Base-by-base conservation (phyloP, 2,797 vertebrate species). In the Dallia pectoralis region DNA sequence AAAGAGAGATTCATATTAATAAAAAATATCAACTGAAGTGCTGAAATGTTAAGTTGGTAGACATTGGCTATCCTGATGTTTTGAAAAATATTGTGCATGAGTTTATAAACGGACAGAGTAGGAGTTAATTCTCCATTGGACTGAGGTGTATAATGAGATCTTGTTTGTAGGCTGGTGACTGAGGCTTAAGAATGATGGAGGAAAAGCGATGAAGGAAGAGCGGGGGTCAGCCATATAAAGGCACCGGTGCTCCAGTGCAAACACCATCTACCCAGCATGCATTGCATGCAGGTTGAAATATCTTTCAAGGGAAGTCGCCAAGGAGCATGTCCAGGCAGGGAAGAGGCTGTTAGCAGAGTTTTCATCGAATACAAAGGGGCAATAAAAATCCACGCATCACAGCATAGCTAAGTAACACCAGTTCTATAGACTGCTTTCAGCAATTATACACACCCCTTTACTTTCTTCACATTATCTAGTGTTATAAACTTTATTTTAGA, bases 291-390 rank as follows among this genome's bases (percentile, higher is more conserved):
- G 80, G 80, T 81, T 25, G 53, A 40, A 6, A 29, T 62, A 16
- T 66, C 22, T 70, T n/a, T 36, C 11, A n/a, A 9, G n/a, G 47
- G 59, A 48, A 6, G n/a, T 63, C 72, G 66, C 68, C 40, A 36
- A 68, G 19, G 72, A 71, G 72, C 74, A 76, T 69, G 72, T 36
- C 53, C 44, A 74, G 73, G 71, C 70, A 79, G 69, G 71, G 53
- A 77, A 69, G 73, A 80, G 78, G 74, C 32, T 53, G 85, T 93
- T 93, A 94, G 91, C 87, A 75, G 12, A 71, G 69, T 22, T 73
- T 72, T 79, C 62, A 69, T 63, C 70, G 72, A 61, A 71, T 65
- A 75, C 63, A 70, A 71, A 67, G 30, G 79, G 72, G 22, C 63
- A 74, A 15, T 47, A 81, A 68, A 48, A 59, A 53, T 74, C 70